Evolutionary conservation across 1,140 invertebrate genomes (phyloP).

Genomic region (Holotrichia oblita): DNA sequence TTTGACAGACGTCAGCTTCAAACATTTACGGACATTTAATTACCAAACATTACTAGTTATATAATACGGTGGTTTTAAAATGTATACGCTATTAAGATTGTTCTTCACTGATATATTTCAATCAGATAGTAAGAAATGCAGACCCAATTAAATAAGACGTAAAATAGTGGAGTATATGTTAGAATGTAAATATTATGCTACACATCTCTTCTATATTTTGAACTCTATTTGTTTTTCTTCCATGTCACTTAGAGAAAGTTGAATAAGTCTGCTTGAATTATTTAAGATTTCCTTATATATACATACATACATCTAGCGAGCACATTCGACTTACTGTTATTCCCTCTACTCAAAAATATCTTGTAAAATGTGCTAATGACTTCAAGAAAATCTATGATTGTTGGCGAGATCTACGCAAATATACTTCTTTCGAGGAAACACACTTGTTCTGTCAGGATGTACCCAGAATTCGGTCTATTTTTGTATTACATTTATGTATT

Average conservation of each 20-base stretch:
- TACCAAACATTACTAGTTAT: too few relatives aligned
- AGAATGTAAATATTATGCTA: constrained; percentile 36
- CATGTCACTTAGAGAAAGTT: not conserved
- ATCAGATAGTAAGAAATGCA: not conserved
- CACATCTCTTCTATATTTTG: constrained; percentile 18
- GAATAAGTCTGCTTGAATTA: constrained; percentile 24
- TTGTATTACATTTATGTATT: not conserved
- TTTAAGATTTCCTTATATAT: constrained; percentile 7
- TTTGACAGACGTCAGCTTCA: too few relatives aligned
- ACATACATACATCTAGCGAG: not conserved
- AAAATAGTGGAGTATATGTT: constrained; percentile 9
- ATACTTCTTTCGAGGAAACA: constrained; percentile 14
- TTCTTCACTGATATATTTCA: not conserved
- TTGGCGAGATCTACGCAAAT: not conserved
- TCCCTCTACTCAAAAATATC: not conserved
- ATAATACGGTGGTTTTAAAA: too few relatives aligned
- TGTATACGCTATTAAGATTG: too few relatives aligned
- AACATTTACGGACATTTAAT: too few relatives aligned
- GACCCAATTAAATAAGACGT: not conserved
- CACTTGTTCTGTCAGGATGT: constrained; percentile 14
- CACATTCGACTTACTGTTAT: not conserved
- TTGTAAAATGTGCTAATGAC: not conserved
- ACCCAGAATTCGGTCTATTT: constrained; percentile 12
- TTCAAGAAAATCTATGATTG: not conserved
- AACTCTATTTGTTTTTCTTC: constrained; percentile 23